phyloP scores from a whole-genome alignment of 2,888 invertebrate genomes.

The Chymomyza amoena region DNA sequence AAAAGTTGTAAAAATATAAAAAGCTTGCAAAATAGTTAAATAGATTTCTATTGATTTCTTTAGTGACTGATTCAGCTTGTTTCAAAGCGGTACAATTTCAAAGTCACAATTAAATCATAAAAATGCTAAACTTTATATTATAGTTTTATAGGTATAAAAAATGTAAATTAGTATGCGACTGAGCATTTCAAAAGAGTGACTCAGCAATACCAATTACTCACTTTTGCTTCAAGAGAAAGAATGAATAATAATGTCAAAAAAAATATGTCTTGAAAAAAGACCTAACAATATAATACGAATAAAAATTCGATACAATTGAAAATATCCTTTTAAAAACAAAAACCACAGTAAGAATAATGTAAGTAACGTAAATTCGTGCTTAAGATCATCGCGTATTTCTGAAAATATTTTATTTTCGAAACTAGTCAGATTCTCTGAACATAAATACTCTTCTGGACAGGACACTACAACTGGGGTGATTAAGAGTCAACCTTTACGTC shows the following conservation, averaged over 20 bases:
- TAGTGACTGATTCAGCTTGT: constrained; percentile 37
- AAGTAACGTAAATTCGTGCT: too few relatives aligned
- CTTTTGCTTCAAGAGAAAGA: too few relatives aligned
- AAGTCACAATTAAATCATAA: constrained; percentile 3
- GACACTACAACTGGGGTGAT: too few relatives aligned
- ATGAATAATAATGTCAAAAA: too few relatives aligned
- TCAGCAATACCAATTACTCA: constrained; percentile 39
- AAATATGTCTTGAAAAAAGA: constrained; percentile 27
- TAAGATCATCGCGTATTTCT: too few relatives aligned
- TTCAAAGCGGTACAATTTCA: constrained; percentile 33
- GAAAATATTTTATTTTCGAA: too few relatives aligned
- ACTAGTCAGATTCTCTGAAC: too few relatives aligned
- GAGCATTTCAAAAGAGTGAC: constrained; percentile 42
- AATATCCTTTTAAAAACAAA: not conserved
- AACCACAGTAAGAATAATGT: too few relatives aligned
- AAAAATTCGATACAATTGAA: constrained; percentile 54
- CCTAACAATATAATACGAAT: not conserved
- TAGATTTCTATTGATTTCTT: constrained; percentile 10
- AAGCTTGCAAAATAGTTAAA: constrained; percentile 36
- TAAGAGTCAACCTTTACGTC: too few relatives aligned
- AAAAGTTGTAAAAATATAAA: not conserved
- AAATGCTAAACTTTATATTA: constrained; percentile 28
- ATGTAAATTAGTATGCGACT: constrained; percentile 41
- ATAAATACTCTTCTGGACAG: too few relatives aligned
- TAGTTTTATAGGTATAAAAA: constrained; percentile 7